Base-by-base conservation (phyloP, 2,797 vertebrate species). In the Leptodactylus fallax region DNA sequence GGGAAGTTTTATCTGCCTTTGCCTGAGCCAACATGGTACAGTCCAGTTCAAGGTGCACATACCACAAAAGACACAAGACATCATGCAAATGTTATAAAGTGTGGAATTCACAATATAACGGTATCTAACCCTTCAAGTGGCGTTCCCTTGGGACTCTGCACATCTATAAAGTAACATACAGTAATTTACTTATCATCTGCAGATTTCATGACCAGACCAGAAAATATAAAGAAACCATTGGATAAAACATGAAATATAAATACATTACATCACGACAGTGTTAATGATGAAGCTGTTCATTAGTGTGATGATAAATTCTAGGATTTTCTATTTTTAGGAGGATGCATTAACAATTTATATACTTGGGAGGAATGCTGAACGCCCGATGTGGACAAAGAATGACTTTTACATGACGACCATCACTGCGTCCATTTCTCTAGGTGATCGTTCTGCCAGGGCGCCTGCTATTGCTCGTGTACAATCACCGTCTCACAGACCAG, bases 221-320 rank as follows among this genome's bases (percentile, higher is more conserved):
- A 36, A 36, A 36, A 36, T 36, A 36, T 36, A 36, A 36, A 36
- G 36, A 36, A 36, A 36, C 36, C 47, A 69, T 25, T 56, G 21
- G 47, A 78, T 78, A 12, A 53, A 78, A 53, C 23, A 51, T 85
- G 23, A 67, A 78, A 36, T 55, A 65, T 63, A 65, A 51, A 58
- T 56, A 79, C 16, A 45, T 56, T 63, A 36, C 51, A 27, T 74
- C 5, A 23, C 16, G 69, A 55, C 61, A 49, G 9, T 63, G 55
- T 17, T 58, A 72, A 80, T 88, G 55, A 78, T 7, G 81, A 47
- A 77, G 80, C 11, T 1, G 21, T 72, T 88, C n/a, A 88, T 81
- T 85, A 78, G 47, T 1, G 56, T 74, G 71, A 81, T 85, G 67
- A 85, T 85, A 85, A 85, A 88, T 88, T 81, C 45, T 55, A 13